Percentiles rank a stretch among this genome's conserved stretches.
Evolutionary conservation across 1,140 invertebrate species (phyloP).

Genomic region (Conus betulinus): DNA sequence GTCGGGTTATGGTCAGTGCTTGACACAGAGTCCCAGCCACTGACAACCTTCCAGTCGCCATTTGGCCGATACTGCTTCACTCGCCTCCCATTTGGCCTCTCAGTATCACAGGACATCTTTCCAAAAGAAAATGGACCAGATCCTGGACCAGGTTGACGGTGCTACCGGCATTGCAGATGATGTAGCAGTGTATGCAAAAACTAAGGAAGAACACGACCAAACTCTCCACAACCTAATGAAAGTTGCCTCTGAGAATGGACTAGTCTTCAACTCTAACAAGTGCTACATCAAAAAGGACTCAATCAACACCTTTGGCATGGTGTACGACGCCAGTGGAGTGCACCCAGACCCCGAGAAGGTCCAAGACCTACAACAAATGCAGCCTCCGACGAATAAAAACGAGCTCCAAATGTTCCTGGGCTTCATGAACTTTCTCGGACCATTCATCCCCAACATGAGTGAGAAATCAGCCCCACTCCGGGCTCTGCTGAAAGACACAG

Average conservation of each 20-base stretch:
- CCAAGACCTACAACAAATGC: slow-evolving; percentile 40
- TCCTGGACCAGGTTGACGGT: slow-evolving; percentile 68
- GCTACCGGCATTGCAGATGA: slow-evolving; percentile 64
- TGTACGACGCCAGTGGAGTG: not conserved
- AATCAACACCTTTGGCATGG: slow-evolving; percentile 30
- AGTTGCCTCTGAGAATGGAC: not conserved
- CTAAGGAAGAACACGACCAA: slow-evolving; percentile 12
- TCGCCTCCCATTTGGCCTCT: no score
- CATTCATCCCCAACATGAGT: slow-evolving; percentile 33
- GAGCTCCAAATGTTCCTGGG: slow-evolving; percentile 45
- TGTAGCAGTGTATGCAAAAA: not conserved
- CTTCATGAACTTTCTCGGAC: slow-evolving; percentile 44
- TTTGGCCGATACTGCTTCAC: no score
- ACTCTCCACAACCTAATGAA: not conserved
- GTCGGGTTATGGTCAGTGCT: no score
- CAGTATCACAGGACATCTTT: slow-evolving; percentile 60
- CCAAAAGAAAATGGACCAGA: slow-evolving; percentile 56
- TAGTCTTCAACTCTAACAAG: slow-evolving; percentile 39
- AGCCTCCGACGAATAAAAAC: slow-evolving; percentile 54
- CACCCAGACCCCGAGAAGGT: slow-evolving; percentile 37
- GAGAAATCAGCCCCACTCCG: slow-evolving; percentile 59
- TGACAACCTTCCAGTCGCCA: no score
- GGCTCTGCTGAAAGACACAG: slow-evolving; percentile 50
- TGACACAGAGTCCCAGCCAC: no score
- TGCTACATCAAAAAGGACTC: slow-evolving; percentile 6